Conservation (phyloP, 2,888 invertebrate species). For the Tineola bisselliella region DNA sequence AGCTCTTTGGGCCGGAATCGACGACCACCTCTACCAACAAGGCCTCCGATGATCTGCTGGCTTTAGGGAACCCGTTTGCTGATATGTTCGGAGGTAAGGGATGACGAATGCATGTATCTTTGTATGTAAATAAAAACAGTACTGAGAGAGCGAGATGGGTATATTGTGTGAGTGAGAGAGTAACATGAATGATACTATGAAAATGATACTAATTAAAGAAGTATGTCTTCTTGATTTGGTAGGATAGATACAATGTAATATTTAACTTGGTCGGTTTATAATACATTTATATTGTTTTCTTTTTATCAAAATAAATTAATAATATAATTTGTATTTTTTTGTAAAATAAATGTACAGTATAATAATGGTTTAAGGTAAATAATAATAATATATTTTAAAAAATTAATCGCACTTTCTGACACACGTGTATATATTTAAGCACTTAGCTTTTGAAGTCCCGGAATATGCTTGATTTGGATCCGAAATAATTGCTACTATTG, state of each 20-base stretch:
- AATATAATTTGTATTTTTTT: neutral
- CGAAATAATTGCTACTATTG: neutral
- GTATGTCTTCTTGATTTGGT: too few relatives aligned
- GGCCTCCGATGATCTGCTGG: constrained; percentile 89
- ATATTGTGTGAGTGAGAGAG: too few relatives aligned
- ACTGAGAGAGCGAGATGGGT: too few relatives aligned
- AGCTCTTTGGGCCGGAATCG: constrained; percentile 75
- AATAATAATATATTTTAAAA: neutral
- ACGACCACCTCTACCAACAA: constrained; percentile 49
- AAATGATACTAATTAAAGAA: too few relatives aligned
- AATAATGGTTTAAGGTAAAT: too few relatives aligned
- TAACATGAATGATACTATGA: too few relatives aligned
- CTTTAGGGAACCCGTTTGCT: constrained; percentile 91
- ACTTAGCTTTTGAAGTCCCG: neutral
- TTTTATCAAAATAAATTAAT: neutral
- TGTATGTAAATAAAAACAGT: too few relatives aligned
- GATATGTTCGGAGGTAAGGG: constrained; percentile 76
- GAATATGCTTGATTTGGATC: neutral
- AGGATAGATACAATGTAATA: too few relatives aligned
- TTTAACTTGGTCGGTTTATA: neutral
- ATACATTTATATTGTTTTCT: neutral
- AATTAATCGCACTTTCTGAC: neutral
- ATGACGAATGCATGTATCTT: too few relatives aligned
- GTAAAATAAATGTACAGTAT: too few relatives aligned
- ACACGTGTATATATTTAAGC: neutral